Evolutionary conservation across 2,888 invertebrate genomes (phyloP).

Genomic region (Linyphia triangularis): DNA sequence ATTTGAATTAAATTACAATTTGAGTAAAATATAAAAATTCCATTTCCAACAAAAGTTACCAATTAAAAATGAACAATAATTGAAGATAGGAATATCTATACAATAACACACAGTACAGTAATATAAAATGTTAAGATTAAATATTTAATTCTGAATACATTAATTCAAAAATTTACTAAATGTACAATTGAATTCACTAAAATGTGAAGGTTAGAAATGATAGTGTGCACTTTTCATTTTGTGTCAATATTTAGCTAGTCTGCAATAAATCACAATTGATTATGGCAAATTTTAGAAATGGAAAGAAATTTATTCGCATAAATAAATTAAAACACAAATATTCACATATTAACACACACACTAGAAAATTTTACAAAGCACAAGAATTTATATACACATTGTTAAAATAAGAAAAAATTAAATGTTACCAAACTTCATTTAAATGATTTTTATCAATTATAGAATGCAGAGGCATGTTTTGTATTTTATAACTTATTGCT

Average conservation of each 20-base stretch:
- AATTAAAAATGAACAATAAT: not conserved
- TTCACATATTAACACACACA: not conserved
- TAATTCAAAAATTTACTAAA: not conserved
- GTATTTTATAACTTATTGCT: too few relatives aligned
- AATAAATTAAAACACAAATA: not conserved
- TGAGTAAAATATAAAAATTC: not conserved
- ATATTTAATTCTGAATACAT: not conserved
- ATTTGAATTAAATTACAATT: not conserved
- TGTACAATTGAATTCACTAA: not conserved
- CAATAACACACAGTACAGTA: not conserved
- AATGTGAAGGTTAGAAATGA: too few relatives aligned
- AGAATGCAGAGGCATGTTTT: too few relatives aligned
- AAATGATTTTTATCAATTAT: too few relatives aligned
- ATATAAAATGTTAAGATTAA: not conserved
- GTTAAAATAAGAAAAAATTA: too few relatives aligned
- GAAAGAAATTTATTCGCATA: not conserved
- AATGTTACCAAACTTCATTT: too few relatives aligned
- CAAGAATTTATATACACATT: not conserved
- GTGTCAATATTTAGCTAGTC: not conserved
- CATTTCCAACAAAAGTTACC: not conserved
- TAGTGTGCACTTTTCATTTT: not conserved
- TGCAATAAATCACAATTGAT: not conserved
- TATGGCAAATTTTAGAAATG: not conserved
- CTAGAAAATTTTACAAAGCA: too few relatives aligned
- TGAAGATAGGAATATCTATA: not conserved